These are phyloP conservation scores for Phasia obesa DNA, from an alignment of 2,888 invertebrate species.

Conservation along the genomic window DNA sequence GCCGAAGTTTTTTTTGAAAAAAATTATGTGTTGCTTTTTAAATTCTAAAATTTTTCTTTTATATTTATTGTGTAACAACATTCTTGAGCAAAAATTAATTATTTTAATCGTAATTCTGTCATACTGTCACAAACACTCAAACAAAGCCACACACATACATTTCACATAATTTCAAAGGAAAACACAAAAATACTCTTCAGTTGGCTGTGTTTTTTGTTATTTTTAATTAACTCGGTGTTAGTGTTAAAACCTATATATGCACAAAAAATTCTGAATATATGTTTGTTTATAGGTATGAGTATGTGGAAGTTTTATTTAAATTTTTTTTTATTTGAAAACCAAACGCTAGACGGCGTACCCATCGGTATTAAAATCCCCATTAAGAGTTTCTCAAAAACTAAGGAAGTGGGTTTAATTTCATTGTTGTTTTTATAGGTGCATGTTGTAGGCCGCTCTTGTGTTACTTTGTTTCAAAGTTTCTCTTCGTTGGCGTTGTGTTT, in stretches of 20 bases:
- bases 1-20: too few relatives aligned
- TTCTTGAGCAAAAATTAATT: too few relatives aligned
- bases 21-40: too few relatives aligned
- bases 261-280: too few relatives aligned
- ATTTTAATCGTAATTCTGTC: too few relatives aligned
- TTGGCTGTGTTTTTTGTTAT: background rate
- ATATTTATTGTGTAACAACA: too few relatives aligned
- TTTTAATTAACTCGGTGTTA: background rate
- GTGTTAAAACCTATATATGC: too few relatives aligned
- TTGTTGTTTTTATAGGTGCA: constrained; percentile 1
- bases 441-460: background rate
- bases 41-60: too few relatives aligned
- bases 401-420: background rate
- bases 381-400: background rate
- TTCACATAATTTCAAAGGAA: too few relatives aligned
- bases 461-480: too few relatives aligned
- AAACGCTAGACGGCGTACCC: background rate
- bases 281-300: background rate
- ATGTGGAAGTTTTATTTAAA: background rate
- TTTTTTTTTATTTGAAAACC: background rate
- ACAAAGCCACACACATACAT: too few relatives aligned
- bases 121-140: too few relatives aligned
- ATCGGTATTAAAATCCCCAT: background rate
- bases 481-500: background rate
- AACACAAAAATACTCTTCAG: background rate